These are phyloP conservation scores for Lagenorhynchus albirostris DNA, from an alignment of 2,113 vertebrate genomes.

Conservation along the genomic window DNA sequence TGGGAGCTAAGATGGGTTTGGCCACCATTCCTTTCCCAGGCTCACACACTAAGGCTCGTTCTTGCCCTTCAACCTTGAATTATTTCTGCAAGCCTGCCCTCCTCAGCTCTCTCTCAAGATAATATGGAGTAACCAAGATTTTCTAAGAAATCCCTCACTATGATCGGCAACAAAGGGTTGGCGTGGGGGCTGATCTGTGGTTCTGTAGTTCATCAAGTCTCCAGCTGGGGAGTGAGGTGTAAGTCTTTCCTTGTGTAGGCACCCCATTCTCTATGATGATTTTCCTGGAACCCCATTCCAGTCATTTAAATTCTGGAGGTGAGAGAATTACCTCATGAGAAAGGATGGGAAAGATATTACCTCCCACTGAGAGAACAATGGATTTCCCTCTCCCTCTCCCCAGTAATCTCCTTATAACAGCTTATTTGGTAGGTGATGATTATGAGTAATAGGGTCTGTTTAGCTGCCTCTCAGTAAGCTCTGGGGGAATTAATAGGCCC, in stretches of 20 bases:
- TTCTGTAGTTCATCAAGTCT: no score
- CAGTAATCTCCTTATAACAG: neutral
- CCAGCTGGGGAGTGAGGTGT: accelerated
- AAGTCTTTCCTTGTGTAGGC: neutral
- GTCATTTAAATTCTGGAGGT: neutral
- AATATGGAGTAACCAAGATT: neutral
- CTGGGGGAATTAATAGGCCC: neutral
- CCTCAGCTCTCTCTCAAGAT: neutral
- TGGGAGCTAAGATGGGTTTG: neutral
- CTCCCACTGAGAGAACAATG: neutral
- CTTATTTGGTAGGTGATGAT: neutral
- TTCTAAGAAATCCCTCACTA: neutral
- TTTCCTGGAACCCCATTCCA: neutral
- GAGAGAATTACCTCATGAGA: neutral
- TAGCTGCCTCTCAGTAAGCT: neutral
- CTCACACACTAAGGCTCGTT: neutral
- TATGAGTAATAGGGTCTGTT: neutral
- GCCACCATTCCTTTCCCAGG: neutral
- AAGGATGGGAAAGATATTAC: neutral
- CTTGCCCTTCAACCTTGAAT: neutral
- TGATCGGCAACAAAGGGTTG: no score
- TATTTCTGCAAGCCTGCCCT: neutral
- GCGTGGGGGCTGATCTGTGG: accelerated
- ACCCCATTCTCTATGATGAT: neutral
- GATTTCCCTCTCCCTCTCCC: neutral